phyloP scores from a whole-genome alignment of 35 echinoderm and acorn worm genomes.

The Hemicentrotus pulcherrimus region DNA sequence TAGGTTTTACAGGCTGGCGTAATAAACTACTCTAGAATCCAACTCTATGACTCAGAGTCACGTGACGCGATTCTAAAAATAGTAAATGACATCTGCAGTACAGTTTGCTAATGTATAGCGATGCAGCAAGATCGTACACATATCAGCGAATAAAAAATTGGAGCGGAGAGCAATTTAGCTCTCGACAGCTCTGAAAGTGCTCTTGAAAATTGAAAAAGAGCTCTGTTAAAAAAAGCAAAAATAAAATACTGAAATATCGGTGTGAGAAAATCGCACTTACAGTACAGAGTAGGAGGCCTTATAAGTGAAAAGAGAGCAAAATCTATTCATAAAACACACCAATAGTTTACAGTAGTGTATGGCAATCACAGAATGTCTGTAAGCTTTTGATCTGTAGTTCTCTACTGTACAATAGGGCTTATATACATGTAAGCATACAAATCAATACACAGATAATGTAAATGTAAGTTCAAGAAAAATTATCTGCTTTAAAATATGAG shows the following conservation, averaged over 20 bases:
- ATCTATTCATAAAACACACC: neutral
- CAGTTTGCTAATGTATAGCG: neutral
- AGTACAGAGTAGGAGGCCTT: neutral
- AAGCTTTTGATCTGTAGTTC: too few relatives aligned
- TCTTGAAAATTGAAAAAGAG: too few relatives aligned
- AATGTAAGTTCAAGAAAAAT: too few relatives aligned
- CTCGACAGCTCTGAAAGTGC: too few relatives aligned
- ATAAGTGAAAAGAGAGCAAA: neutral
- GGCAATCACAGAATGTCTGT: neutral
- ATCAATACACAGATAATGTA: too few relatives aligned
- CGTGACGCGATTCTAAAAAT: slow-evolving; percentile 28
- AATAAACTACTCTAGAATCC: neutral
- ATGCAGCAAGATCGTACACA: too few relatives aligned
- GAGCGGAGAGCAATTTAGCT: too few relatives aligned
- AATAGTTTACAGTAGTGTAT: neutral
- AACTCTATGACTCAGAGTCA: slow-evolving; percentile 21
- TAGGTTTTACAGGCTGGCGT: neutral
- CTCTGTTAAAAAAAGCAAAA: too few relatives aligned
- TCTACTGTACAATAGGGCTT: neutral
- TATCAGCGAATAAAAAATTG: too few relatives aligned
- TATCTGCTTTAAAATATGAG: too few relatives aligned
- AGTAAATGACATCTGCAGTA: neutral
- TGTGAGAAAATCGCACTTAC: too few relatives aligned
- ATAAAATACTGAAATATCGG: too few relatives aligned
- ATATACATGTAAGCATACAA: neutral